These are phyloP conservation scores for Rhagoletis pomonella DNA, from an alignment of 1,140 invertebrate genomes.

Conservation along the genomic window DNA sequence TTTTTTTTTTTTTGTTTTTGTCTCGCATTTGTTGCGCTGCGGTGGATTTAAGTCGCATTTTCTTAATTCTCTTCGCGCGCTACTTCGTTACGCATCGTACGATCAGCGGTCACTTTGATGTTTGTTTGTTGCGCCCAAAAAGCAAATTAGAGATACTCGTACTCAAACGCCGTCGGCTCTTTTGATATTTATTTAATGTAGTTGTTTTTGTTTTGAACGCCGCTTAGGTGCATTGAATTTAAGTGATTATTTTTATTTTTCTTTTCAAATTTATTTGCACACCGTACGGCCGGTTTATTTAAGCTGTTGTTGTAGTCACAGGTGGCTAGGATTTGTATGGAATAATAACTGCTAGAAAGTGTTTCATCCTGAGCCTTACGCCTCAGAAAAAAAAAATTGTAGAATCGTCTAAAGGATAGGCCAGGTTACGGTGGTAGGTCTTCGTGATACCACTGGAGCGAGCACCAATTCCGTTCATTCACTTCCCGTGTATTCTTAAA, in stretches of 20 bases:
- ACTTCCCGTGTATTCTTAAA: too few species aligned
- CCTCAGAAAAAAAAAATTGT: too few species aligned
- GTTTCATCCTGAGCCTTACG: too few species aligned
- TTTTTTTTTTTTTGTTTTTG: conserved; percentile 15
- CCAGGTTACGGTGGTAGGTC: too few species aligned
- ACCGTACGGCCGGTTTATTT: background rate
- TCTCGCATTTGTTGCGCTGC: conserved; percentile 25
- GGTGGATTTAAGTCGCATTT: conserved; percentile 39
- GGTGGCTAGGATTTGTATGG: conserved; percentile 7
- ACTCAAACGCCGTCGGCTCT: conserved; percentile 22
- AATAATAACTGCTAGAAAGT: background rate
- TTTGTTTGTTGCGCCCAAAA: conserved; percentile 47
- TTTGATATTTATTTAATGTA: conserved; percentile 39
- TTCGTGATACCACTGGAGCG: too few species aligned
- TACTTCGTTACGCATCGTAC: conserved; percentile 50
- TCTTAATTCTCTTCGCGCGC: conserved; percentile 43
- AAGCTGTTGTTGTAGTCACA: conserved; percentile 5
- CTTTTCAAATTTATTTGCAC: conserved; percentile 18
- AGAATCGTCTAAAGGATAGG: too few species aligned
- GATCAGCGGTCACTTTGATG: conserved; percentile 45
- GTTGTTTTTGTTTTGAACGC: background rate
- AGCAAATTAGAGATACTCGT: conserved; percentile 46
- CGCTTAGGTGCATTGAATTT: background rate
- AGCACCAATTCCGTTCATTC: too few species aligned
- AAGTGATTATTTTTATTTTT: conserved; percentile 4